These are phyloP conservation scores for Danio choprae DNA, from an alignment of 2,797 vertebrate genomes.

Conservation along the genomic window DNA sequence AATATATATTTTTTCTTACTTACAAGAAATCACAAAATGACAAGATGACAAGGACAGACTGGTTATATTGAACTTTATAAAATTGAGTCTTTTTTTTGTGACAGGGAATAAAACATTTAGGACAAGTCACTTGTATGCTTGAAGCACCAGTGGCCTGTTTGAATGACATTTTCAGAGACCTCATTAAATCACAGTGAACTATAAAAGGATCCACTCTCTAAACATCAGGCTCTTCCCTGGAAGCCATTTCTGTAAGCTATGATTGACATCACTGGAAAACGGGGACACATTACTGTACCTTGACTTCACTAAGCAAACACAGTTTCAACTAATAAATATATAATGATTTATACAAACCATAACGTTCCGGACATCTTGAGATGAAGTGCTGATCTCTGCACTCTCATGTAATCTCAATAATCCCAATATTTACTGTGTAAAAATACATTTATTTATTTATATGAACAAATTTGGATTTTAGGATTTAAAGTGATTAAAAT, in stretches of 20 bases:
- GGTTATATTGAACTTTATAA: conserved; percentile 2
- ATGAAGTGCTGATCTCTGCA: neutral
- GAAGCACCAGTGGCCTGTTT: neutral
- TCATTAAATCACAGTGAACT: conserved; percentile 66
- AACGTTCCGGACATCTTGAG: neutral
- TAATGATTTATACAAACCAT: neutral
- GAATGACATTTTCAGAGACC: conserved; percentile 52
- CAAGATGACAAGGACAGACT: neutral
- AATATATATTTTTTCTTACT: neutral
- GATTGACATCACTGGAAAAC: conserved; percentile 69
- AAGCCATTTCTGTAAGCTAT: conserved; percentile 63
- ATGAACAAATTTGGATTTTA: neutral
- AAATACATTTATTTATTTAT: too few relatives aligned
- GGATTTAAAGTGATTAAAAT: neutral
- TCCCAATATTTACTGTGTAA: neutral
- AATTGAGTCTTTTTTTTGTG: conserved; percentile 1
- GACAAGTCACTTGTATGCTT: conserved; percentile 5
- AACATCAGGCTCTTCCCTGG: conserved; percentile 66
- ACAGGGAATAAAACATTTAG: conserved; percentile 1
- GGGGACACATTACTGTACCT: conserved; percentile 3
- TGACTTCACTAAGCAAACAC: conserved; percentile 4
- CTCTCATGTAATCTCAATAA: neutral
- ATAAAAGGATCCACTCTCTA: conserved; percentile 64
- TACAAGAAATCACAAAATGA: neutral
- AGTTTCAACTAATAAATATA: neutral